These are phyloP conservation scores for Pelobates fuscus DNA, from an alignment of 2,113 vertebrate genomes.

Conservation along the genomic window DNA sequence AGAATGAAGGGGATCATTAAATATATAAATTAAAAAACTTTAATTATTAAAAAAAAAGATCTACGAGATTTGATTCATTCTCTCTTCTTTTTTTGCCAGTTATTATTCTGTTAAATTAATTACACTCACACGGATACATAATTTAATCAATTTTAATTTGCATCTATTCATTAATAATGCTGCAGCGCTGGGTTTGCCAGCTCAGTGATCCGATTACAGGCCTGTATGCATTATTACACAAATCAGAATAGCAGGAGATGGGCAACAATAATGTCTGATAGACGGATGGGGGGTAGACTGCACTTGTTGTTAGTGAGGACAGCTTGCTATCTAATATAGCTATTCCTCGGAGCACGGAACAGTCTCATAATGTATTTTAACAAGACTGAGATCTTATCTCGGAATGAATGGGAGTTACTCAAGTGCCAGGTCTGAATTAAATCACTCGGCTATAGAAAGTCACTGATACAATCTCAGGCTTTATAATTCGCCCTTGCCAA, in stretches of 20 bases:
- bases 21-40: too few relatives aligned
- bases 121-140: neutral
- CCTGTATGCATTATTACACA: neutral
- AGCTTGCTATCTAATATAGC: slow-evolving; percentile 35
- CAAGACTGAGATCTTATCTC: slow-evolving; percentile 21
- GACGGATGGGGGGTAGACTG: too few relatives aligned
- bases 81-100: neutral
- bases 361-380: too few relatives aligned
- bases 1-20: too few relatives aligned
- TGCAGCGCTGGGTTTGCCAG: neutral
- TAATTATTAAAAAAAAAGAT: too few relatives aligned
- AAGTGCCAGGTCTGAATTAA: slow-evolving; percentile 12
- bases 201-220: slow-evolving; percentile 1
- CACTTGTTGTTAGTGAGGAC: too few relatives aligned
- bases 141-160: slow-evolving; percentile 19
- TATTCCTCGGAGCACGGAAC: neutral
- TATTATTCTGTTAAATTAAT: slow-evolving; percentile 36
- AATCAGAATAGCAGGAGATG: slow-evolving; percentile 22
- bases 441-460: neutral
- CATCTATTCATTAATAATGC: slow-evolving; percentile 7
- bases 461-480: slow-evolving; percentile 14
- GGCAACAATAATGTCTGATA: slow-evolving; percentile 6
- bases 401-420: slow-evolving; percentile 13
- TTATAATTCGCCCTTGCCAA: slow-evolving; percentile 13
- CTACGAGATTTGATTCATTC: too few relatives aligned